A percentile compares a stretch with the other conserved stretches of the same genome.
Evolutionary conservation across 2,888 invertebrate genomes (phyloP).

Genomic region (Netelia fuscicornis): DNA sequence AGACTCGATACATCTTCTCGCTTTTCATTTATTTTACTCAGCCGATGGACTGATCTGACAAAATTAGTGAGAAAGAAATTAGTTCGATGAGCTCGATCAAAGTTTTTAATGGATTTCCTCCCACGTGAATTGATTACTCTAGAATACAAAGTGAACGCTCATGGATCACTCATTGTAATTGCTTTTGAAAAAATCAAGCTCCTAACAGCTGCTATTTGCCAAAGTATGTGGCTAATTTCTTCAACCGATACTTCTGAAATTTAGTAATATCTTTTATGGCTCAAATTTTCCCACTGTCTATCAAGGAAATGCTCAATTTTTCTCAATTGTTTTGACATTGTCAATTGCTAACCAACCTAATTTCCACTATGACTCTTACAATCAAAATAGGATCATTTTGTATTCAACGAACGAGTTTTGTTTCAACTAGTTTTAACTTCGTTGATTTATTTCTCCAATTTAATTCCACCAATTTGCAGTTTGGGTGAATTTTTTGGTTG

Average conservation of each 20-base stretch:
- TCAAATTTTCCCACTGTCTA: no score
- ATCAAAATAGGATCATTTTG: no score
- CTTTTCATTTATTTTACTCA: not conserved
- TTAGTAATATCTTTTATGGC: no score
- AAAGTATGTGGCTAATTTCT: no score
- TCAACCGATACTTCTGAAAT: no score
- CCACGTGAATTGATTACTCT: not conserved
- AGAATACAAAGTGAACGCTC: not conserved
- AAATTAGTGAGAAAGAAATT: not conserved
- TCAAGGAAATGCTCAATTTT: no score
- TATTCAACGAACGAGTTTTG: no score
- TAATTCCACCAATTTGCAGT: not conserved
- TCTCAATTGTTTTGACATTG: no score
- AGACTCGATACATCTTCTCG: not conserved
- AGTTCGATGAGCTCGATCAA: not conserved
- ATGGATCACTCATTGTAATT: not conserved
- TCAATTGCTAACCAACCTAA: no score
- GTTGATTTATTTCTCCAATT: not conserved
- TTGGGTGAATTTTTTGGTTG: slow-evolving; percentile 23
- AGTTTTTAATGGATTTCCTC: slow-evolving; percentile 11
- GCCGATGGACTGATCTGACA: not conserved
- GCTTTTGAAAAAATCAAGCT: not conserved
- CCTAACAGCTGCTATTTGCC: no score
- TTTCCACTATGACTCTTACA: no score
- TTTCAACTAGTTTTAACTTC: not conserved